phyloP scores from a whole-genome alignment of 2,797 vertebrate species.

The Carcharodon carcharias region DNA sequence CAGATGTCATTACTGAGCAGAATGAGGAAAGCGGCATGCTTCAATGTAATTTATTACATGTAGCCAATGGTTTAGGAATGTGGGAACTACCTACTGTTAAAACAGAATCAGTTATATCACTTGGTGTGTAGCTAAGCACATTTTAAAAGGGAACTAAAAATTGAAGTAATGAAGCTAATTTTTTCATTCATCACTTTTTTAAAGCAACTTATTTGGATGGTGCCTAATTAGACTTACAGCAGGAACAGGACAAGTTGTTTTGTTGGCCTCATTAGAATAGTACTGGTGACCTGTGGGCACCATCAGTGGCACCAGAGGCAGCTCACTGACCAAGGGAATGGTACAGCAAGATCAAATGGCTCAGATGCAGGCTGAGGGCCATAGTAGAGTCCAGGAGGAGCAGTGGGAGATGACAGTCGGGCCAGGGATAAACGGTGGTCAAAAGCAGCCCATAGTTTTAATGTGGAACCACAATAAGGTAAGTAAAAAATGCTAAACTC shows the following conservation, averaged over 20 bases:
- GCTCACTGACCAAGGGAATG: background rate
- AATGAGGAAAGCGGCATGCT: background rate
- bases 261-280: background rate
- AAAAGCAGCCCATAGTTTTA: background rate
- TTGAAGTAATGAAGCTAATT: background rate
- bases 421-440: background rate
- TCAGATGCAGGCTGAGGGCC: background rate
- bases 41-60: background rate
- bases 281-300: background rate
- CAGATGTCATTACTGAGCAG: constrained; percentile 19
- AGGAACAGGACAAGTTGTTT: background rate
- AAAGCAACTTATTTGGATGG: background rate
- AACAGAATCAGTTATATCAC: background rate
- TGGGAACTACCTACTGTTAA: background rate
- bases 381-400: background rate
- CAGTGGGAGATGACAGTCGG: background rate
- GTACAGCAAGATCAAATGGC: background rate
- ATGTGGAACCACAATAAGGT: background rate
- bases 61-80: background rate
- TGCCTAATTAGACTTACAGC: background rate
- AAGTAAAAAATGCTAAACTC: background rate
- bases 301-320: too few relatives aligned
- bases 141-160: background rate
- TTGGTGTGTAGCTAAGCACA: background rate
- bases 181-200: background rate